Evolutionary conservation across 2,113 vertebrate species (phyloP), one percentile per base, ranked within the genome.

Genomic region (Rhea pennata): DNA sequence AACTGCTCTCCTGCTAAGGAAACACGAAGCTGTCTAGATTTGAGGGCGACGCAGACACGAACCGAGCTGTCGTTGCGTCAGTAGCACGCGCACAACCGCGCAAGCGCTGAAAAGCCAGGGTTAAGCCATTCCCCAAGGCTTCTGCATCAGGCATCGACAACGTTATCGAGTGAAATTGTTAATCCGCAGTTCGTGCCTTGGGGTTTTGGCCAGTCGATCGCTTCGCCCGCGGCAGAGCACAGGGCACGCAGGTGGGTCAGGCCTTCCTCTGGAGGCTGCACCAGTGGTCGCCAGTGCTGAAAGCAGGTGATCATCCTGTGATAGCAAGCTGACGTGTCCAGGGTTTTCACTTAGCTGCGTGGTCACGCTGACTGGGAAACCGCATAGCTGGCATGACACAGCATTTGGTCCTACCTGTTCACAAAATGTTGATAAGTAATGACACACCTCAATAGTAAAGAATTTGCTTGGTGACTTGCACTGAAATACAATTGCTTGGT

Each of bases 141-240:
- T 72, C 10, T 26, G 11, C 12, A 0, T 3, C 24, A 67, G 44
- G 8, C 5, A 1, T n/a, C 62, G 33, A 33, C 40, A 44, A 11
- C 24, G 20, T 21, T 26, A 2, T 4, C 12, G 16, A 75, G 70
- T 12, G 71, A 51, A 76, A 69, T 33, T 44, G 27, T 75, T 50
- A 27, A 53, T 39, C 56, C 67, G 42, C 24, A 75, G 3, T 44
- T 59, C 24, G 29, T 48, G 5, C 39, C 87, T 69, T 31, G 24
- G 48, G 20, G 62, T 56, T 56, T 78, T 51, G 75, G 14, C 12
- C 27, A 5, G 39, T 48, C 1, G 1, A 4, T 72, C 62, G 31
- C 19, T 72, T 91, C 2, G 1, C 31, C 16, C 0, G 0, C 23
- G 44, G 67, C n/a, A 73, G n/a, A 64, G 21, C 58, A 87, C 50